Conservation (phyloP, 2,888 invertebrate species). For the Drosophila infuscata region DNA sequence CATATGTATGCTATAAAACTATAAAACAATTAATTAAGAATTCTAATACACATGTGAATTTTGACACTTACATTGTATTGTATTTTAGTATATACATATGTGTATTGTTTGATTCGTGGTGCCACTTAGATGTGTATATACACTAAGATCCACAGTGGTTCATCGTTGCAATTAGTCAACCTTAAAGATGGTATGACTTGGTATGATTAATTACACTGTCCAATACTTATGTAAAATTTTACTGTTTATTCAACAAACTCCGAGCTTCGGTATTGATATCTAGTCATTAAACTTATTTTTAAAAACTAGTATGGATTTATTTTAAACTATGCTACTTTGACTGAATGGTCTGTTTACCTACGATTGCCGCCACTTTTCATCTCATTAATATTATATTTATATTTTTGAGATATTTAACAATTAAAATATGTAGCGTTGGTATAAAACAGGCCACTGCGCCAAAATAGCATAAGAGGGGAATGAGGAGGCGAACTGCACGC, state of each 20-base stretch:
- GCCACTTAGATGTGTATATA: not conserved
- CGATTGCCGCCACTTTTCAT: no score
- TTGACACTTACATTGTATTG: no score
- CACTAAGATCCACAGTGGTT: not conserved
- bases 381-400: no score
- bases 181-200: not conserved
- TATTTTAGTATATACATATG: no score
- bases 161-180: not conserved
- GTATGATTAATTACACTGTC: not conserved
- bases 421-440: constrained; percentile 82
- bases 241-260: not conserved
- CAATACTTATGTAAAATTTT: not conserved
- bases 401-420: not conserved
- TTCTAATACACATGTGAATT: no score
- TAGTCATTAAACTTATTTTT: not conserved
- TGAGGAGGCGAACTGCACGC: no score
- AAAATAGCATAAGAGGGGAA: no score
- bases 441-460: constrained; percentile 64
- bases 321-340: not conserved
- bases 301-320: not conserved
- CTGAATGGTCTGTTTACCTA: not conserved
- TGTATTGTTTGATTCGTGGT: no score
- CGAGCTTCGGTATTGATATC: not conserved
- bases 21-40: no score
- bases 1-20: no score